Conservation (phyloP, 2,797 vertebrate genomes). For the Tarsius wallacei region DNA sequence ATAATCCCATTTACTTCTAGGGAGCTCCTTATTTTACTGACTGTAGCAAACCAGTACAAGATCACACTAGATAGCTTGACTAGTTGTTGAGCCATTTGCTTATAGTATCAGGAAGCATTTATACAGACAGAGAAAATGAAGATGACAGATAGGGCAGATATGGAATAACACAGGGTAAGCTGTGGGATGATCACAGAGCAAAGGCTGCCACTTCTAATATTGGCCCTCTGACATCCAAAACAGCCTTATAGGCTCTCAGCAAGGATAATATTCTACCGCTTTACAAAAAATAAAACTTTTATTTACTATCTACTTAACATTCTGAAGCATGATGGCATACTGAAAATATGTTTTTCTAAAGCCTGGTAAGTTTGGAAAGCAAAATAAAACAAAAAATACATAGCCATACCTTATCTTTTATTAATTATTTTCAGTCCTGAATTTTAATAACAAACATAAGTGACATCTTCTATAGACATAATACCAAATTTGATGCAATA, state of each 20-base stretch:
- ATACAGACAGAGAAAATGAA: constrained; percentile 50
- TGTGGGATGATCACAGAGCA: constrained; percentile 28
- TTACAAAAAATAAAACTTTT: constrained; percentile 28
- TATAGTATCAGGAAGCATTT: constrained; percentile 45
- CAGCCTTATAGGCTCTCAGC: background rate
- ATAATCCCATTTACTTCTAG: background rate
- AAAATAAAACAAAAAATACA: background rate
- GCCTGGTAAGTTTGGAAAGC: constrained; percentile 21
- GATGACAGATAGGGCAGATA: constrained; percentile 20
- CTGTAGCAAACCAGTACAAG: constrained; percentile 34
- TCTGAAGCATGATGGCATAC: constrained; percentile 44
- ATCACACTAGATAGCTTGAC: background rate
- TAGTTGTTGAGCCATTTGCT: background rate
- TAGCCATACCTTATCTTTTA: background rate
- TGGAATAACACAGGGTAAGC: background rate
- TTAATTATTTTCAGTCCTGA: constrained; percentile 59
- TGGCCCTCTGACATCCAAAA: background rate
- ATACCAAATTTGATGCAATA: constrained; percentile 48
- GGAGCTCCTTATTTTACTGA: constrained; percentile 1
- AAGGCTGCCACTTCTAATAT: constrained; percentile 60
- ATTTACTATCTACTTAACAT: constrained; percentile 49
- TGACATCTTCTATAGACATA: background rate
- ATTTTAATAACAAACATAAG: constrained; percentile 62
- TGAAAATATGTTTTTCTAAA: constrained; percentile 49
- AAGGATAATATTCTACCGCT: background rate